A percentile compares a stretch with the other conserved stretches of the same genome.
phyloP scores from a whole-genome alignment of 2,797 vertebrate species.

The Trichosurus vulpecula region DNA sequence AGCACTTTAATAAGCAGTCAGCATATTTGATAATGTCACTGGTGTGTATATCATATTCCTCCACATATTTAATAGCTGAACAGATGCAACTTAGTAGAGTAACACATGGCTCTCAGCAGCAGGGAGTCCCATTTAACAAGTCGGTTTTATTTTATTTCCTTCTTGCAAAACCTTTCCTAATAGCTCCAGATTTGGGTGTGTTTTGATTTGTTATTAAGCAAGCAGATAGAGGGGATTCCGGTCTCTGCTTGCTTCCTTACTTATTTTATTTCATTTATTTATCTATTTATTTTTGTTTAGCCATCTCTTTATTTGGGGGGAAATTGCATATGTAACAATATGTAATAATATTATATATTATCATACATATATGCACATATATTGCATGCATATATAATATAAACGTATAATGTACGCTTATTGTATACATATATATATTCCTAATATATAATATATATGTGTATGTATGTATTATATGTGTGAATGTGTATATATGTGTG shows the following conservation, averaged over 20 bases:
- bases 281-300: slow-evolving; percentile 63
- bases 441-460: too few species aligned
- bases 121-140: slow-evolving; percentile 80
- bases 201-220: slow-evolving; percentile 77
- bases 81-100: slow-evolving; percentile 79
- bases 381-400: too few species aligned
- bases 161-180: slow-evolving; percentile 68
- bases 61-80: slow-evolving; percentile 74
- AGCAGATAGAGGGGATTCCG: slow-evolving; percentile 66
- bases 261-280: too few species aligned
- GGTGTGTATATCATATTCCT: slow-evolving; percentile 64
- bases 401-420: too few species aligned
- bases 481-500: too few species aligned
- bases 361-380: background rate
- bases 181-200: slow-evolving; percentile 67
- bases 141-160: slow-evolving; percentile 78
- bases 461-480: too few species aligned
- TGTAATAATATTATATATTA: too few species aligned
- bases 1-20: slow-evolving; percentile 65
- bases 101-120: slow-evolving; percentile 78
- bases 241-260: slow-evolving; percentile 65
- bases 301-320: slow-evolving; percentile 52
- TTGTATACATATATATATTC: too few species aligned
- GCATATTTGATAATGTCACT: slow-evolving; percentile 76
- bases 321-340: background rate